Base-by-base conservation (phyloP, 1,140 invertebrate species). In the Galleria mellonella region DNA sequence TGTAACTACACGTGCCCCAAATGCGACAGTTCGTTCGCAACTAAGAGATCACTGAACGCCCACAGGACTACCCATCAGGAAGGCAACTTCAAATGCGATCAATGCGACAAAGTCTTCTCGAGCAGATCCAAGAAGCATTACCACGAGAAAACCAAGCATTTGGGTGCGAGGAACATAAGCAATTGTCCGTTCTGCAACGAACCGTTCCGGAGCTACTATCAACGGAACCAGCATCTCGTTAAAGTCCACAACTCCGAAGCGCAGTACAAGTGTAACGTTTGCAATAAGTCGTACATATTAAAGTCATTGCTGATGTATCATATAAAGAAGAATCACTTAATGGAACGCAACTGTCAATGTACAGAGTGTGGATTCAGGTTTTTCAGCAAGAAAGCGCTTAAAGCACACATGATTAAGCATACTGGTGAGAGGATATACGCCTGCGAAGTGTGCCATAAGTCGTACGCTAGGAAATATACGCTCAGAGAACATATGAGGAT, bases 401-500 rank as follows among this genome's bases (percentile, higher is more conserved):
- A 76, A 33, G 78, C 76, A 0, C 88, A 89, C 46, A 87, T 88
- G 78, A 64, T 87, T 0, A 79, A 79, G 23, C 89, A 90, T 55
- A 92, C 90, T 0, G 92, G 93, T 0, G 91, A 93, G 52, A 23
- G 91, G 15, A 93, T 92, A 1, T 92, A 93, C 60, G 88, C 90
- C 29, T 89, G 88, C 56, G 87, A 89, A 1, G 86, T 90, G 4
- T 95, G 94, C 64, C 87, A 89, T 9, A 90, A 90, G 46, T 78
- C 72, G 53, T 91, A 88, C 63, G 91, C 87, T 0, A 82, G 87
- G 32, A 87, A 86, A 28, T 88, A 85, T 31, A 89, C 87, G 0
- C 9, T 89, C 1, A 76, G 87, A 30, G 86, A 86, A 1, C 89
- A 89, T 56, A 87, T 87, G 59, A 75, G 89, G 47, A 89, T 90